Evolutionary conservation across 1,140 invertebrate genomes (phyloP).

Genomic region (Drosophila biarmipes): DNA sequence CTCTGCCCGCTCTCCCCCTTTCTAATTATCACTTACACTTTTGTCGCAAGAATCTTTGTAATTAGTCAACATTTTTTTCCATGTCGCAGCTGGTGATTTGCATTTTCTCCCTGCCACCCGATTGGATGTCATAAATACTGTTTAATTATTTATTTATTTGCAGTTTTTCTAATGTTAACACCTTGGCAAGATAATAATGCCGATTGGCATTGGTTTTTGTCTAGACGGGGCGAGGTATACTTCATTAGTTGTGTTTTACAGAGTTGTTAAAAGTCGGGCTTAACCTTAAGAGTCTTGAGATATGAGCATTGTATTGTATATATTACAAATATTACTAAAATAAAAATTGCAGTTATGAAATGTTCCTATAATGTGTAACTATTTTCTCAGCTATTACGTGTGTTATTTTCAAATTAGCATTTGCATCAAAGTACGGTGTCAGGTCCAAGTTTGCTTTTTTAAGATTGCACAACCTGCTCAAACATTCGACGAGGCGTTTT

Average conservation of each 20-base stretch:
- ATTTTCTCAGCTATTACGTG: background rate
- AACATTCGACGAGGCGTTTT: constrained; percentile 34
- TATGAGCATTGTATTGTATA: background rate
- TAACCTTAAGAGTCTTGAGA: background rate
- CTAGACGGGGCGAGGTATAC: constrained; percentile 35
- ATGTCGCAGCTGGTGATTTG: constrained; percentile 28
- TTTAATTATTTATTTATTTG: constrained; percentile 37
- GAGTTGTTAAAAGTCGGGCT: background rate
- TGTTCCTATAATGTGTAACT: too few relatives aligned
- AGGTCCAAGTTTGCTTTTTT: constrained; percentile 32
- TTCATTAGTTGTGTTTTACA: constrained; percentile 10
- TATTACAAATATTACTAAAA: background rate
- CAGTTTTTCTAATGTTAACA: constrained; percentile 30
- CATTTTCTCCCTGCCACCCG: constrained; percentile 34
- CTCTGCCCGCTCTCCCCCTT: constrained; percentile 18
- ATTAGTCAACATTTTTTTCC: constrained; percentile 48
- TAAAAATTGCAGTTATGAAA: too few relatives aligned
- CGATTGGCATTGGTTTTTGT: constrained; percentile 40
- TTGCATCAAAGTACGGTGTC: constrained; percentile 39
- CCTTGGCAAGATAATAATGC: constrained; percentile 13
- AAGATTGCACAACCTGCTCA: constrained; percentile 43
- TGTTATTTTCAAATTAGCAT: constrained; percentile 21
- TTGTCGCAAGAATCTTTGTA: constrained; percentile 55
- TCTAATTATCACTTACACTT: constrained; percentile 74
- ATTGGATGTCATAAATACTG: constrained; percentile 29